A percentile compares a stretch with the other conserved stretches of the same genome.
Evolutionary conservation across 1,140 invertebrate species (phyloP).

Genomic region (Atta texana): DNA sequence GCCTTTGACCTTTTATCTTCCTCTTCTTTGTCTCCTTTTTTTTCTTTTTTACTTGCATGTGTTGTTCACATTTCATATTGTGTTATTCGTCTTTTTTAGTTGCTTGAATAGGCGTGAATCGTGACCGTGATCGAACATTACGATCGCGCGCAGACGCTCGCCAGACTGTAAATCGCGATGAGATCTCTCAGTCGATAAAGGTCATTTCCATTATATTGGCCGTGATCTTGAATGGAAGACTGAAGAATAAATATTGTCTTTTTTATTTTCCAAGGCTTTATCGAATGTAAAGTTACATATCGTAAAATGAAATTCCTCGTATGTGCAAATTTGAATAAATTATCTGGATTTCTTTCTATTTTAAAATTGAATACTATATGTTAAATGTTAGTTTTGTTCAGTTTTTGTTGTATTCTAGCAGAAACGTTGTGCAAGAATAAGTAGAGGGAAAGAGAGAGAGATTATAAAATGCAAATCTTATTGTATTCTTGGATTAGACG

Average conservation of each 20-base stretch:
- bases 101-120: conserved; percentile 38
- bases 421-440: no score
- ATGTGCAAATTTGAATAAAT: neutral
- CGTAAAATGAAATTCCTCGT: neutral
- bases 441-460: neutral
- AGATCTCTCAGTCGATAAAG: conserved; percentile 39
- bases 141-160: conserved; percentile 50
- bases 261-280: neutral
- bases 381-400: neutral
- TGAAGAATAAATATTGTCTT: neutral
- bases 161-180: conserved; percentile 58
- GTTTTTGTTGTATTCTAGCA: no score
- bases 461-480: neutral
- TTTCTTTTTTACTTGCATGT: conserved; percentile 16
- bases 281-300: neutral
- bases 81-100: conserved; percentile 29
- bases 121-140: conserved; percentile 47
- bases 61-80: conserved; percentile 24
- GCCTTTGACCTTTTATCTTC: conserved; percentile 59
- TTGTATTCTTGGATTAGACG: no score
- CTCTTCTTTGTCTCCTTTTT: neutral
- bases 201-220: neutral
- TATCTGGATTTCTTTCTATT: neutral
- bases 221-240: neutral
- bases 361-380: neutral